Base-by-base conservation (phyloP, 1,140 invertebrate species). In the Drosophila parabipectinata region DNA sequence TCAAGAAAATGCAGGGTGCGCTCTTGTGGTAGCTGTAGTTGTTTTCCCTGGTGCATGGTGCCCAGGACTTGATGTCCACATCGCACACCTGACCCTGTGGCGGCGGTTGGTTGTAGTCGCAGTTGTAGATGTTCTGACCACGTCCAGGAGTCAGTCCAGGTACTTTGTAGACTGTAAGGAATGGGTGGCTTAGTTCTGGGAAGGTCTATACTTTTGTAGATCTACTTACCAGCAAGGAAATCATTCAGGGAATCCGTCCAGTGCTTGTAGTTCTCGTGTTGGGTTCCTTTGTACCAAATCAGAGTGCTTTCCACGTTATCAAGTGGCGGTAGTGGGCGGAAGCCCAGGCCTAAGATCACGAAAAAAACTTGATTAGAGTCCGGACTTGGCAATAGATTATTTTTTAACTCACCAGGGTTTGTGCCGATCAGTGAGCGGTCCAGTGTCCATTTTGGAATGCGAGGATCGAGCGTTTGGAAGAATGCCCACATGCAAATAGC, bases 401-500 rank as follows among this genome's bases (percentile, higher is more conserved):
- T 1, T 12, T 18, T 10, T 3, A 32, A 54, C 72, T 92, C 92
- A 96, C 96, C 97, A 84, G 98, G 98, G 94, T 98, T 98, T 67
- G 95, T 97, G 77, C 97, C 97, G 72, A 99, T 97, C 60, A 98
- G 94, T 48, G 97, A 97, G 39, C 94, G 90, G 26, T 96, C 95
- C 47, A 97, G 92, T 82, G 96, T 94, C 95, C 97, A 97, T 91
- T 95, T 97, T 4, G 98, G 97, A 91, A 95, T 95, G 72, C 96
- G 94, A 5, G 95, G 95, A 92, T 98, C 97, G 72, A 99, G 91
- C 2, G 97, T 98, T 92, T 97, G 96, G 71, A 96, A 97, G 92
- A 99, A 98, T 24, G 96, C 96, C 94, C 97, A 96, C 93, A 98
- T 95, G 93, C 97, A 97, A 44, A 97, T 96, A 18, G 96, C 95